Conservation (phyloP, 2,888 invertebrate genomes). For the Lomographa bimaculata region DNA sequence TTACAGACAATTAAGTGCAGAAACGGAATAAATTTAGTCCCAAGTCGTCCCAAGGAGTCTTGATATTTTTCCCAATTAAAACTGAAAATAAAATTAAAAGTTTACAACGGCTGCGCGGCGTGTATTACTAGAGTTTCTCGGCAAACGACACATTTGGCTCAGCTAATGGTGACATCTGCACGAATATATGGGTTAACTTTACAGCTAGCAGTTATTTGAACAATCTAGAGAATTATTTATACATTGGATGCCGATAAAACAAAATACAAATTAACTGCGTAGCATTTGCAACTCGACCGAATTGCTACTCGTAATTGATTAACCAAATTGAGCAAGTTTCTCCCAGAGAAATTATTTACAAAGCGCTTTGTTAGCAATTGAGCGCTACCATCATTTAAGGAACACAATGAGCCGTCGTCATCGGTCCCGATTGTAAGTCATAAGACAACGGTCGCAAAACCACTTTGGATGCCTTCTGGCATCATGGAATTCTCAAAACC, state of each 20-base stretch:
- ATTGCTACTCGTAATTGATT: too few relatives aligned
- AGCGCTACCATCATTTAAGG: too few relatives aligned
- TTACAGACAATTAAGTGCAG: constrained; percentile 67
- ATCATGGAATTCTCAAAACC: too few relatives aligned
- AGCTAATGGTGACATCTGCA: constrained; percentile 20
- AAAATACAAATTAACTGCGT: not conserved
- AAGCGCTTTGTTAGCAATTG: too few relatives aligned
- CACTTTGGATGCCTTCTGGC: too few relatives aligned
- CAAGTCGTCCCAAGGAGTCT: constrained; percentile 33
- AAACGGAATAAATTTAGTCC: constrained; percentile 59
- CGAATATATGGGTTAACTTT: constrained; percentile 20
- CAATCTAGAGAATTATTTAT: constrained; percentile 8
- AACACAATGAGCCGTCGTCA: too few relatives aligned
- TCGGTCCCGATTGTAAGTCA: too few relatives aligned
- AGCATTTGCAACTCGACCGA: too few relatives aligned
- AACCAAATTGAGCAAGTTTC: too few relatives aligned
- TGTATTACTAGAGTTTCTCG: constrained; percentile 17
- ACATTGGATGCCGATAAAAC: not conserved
- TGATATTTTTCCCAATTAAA: constrained; percentile 31
- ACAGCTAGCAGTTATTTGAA: constrained; percentile 9
- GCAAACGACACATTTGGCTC: constrained; percentile 22
- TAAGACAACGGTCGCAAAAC: too few relatives aligned
- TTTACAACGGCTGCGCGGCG: constrained; percentile 11
- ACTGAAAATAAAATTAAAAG: constrained; percentile 21
- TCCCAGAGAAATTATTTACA: too few relatives aligned